These are phyloP conservation scores for Eurytoma adleriae DNA, from an alignment of 2,888 invertebrate genomes.

Conservation along the genomic window DNA sequence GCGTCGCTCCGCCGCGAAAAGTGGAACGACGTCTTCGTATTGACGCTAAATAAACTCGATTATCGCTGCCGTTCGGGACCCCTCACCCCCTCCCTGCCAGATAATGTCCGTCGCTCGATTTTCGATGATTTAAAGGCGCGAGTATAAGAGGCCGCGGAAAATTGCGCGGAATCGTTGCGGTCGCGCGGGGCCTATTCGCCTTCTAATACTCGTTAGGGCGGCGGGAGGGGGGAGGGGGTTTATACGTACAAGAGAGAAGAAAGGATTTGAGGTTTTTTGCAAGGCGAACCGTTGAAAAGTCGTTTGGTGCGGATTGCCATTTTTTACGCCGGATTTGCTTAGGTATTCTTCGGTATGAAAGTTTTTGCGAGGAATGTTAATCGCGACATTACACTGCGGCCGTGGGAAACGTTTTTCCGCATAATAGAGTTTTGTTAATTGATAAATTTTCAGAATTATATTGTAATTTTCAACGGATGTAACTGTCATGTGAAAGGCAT, in stretches of 20 bases:
- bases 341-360: neutral
- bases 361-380: neutral
- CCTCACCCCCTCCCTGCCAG: neutral
- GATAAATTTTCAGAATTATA: too few species aligned
- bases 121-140: constrained; percentile 42
- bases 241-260: neutral
- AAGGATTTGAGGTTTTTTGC: constrained; percentile 17
- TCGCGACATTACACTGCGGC: neutral
- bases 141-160: constrained; percentile 9
- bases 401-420: too few species aligned
- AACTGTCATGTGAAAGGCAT: too few species aligned
- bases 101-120: constrained; percentile 19
- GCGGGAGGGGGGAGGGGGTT: too few species aligned
- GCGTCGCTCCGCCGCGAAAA: neutral
- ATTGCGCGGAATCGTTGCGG: constrained; percentile 27
- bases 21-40: neutral
- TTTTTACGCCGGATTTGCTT: neutral
- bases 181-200: neutral
- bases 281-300: too few species aligned
- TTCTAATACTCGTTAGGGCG: constrained; percentile 2
- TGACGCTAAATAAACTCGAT: constrained; percentile 29
- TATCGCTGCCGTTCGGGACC: constrained; percentile 19
- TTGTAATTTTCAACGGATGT: too few species aligned
- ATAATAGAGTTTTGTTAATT: too few species aligned
- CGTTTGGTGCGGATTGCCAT: neutral